Conservation (phyloP, 2,888 invertebrate species). For the Heliconius hortense region DNA sequence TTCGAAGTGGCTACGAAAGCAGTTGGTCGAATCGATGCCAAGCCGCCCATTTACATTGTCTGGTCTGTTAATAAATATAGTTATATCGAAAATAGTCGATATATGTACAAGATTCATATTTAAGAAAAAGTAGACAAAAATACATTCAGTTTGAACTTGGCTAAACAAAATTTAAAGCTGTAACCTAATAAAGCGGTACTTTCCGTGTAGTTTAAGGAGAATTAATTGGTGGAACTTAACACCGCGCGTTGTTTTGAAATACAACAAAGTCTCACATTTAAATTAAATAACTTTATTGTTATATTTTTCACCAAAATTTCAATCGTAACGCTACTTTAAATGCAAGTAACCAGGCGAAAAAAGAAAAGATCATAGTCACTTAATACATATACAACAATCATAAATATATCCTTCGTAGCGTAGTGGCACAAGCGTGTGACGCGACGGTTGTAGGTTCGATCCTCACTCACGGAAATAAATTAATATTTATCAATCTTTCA, state of each 20-base stretch:
- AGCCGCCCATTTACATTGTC: constrained; percentile 19
- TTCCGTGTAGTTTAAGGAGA: not conserved
- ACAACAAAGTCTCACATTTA: not conserved
- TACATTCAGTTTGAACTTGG: not conserved
- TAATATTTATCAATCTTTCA: too few relatives aligned
- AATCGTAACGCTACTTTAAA: too few relatives aligned
- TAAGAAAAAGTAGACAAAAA: not conserved
- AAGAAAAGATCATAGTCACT: not conserved
- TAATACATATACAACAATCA: not conserved
- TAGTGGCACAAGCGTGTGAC: too few relatives aligned
- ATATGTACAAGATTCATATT: not conserved
- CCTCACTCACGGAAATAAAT: too few relatives aligned
- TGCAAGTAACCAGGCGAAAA: too few relatives aligned
- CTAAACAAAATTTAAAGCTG: too few relatives aligned
- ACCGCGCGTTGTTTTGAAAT: not conserved
- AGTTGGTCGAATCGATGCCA: constrained; percentile 17
- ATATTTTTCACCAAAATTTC: too few relatives aligned
- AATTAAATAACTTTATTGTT: too few relatives aligned
- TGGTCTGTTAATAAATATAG: not conserved
- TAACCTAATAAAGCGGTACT: too few relatives aligned
- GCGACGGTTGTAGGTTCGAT: too few relatives aligned
- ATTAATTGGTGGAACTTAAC: not conserved
- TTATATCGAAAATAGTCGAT: not conserved
- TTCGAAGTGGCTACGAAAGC: constrained; percentile 2
- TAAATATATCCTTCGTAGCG: too few relatives aligned